Evolutionary conservation across 2,113 vertebrate species (phyloP), one percentile per base, ranked within the genome.

Genomic region (Hippoglossus stenolepis): DNA sequence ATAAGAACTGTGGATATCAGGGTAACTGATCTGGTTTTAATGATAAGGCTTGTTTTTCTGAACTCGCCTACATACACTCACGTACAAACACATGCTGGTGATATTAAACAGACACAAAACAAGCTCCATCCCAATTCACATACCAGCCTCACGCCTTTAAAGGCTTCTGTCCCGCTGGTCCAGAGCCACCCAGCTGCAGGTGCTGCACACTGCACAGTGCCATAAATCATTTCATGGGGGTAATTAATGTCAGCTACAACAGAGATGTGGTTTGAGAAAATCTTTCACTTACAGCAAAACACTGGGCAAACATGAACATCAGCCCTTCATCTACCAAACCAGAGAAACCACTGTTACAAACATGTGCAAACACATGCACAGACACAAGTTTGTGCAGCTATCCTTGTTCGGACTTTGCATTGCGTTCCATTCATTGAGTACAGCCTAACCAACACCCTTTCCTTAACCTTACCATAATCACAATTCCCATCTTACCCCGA

Each of bases 141-240:
- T 64, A 21, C 40, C 66, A 35, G 57, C 53, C 23, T 65, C 47
- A 31, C 57, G 40, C 38, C 28, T 73, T 43, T 24, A 45, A 31
- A 59, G 23, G 64, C 38, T 65, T 26, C 45, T 43, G 49, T 13
- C 31, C 65, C 61, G 61, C 43, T 49, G 60, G 18, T 83, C 23
- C 26, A 23, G 21, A 56, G 51, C 14, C 75, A 54, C 45, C 31
- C 2, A 28, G 23, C 59, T 65, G 23, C 60, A 70, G 57, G 45
- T 20, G 63, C 12, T 18, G 15, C 26, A 79, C 45, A 47, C 6
- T 17, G n/a, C 38, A 40, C 56, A 11, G 9, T 10, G 17, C 13
- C 40, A 74, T 75, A 45, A 59, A 60, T 80, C 68, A 59, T 47
- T 47, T 64, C n/a, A 47, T 61, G 26, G 3, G 3, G 13, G 6